phyloP scores from a whole-genome alignment of 2,888 invertebrate species.

The Drosophila tripunctata region DNA sequence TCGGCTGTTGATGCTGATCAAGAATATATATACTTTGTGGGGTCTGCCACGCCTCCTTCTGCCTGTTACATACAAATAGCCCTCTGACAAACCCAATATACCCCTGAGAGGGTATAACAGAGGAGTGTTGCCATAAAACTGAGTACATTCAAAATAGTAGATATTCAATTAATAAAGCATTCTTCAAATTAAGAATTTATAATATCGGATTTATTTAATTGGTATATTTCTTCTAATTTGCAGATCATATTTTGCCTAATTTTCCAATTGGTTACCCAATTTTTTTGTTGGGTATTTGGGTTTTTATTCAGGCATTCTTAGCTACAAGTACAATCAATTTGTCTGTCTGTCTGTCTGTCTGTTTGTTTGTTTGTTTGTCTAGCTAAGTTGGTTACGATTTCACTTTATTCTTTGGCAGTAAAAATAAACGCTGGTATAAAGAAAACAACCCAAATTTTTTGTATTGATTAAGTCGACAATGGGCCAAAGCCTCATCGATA shows the following conservation, averaged over 20 bases:
- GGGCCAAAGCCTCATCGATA: conserved; percentile 44
- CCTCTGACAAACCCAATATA: too few relatives aligned
- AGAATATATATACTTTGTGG: too few relatives aligned
- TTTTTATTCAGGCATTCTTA: background rate
- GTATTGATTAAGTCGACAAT: conserved; percentile 80
- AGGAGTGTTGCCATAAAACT: too few relatives aligned
- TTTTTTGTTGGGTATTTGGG: background rate
- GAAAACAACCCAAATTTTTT: conserved; percentile 75
- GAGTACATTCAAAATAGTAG: too few relatives aligned
- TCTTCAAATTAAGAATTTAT: too few relatives aligned
- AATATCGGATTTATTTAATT: background rate
- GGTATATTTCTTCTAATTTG: background rate
- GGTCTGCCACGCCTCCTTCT: too few relatives aligned
- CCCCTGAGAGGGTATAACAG: too few relatives aligned
- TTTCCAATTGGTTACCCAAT: background rate
- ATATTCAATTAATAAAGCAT: too few relatives aligned
- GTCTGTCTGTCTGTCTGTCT: background rate
- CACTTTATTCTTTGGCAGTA: conserved; percentile 42
- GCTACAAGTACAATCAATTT: conserved; percentile 17
- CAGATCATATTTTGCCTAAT: background rate
- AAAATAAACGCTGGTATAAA: conserved; percentile 54
- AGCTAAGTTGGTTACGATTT: conserved; percentile 64
- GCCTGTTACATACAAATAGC: too few relatives aligned
- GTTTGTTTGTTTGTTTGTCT: conserved; percentile 54
- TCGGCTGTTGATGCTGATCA: too few relatives aligned